Percentiles rank a stretch among this genome's conserved stretches.
Evolutionary conservation across 2,888 invertebrate genomes (phyloP).

Genomic region (Tetragonula carbonaria): DNA sequence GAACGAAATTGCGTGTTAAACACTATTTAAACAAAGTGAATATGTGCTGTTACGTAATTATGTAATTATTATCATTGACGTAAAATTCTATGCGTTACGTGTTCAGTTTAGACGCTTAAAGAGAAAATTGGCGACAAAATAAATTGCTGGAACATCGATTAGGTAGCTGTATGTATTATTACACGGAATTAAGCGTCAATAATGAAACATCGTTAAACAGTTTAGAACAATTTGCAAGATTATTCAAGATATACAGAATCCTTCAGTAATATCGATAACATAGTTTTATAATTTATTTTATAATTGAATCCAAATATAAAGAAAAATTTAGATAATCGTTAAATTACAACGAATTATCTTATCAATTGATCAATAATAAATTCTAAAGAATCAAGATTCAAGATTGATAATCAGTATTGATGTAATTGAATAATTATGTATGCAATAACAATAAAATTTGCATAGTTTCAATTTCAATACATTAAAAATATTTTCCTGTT

Average conservation of each 20-base stretch:
- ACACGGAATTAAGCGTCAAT: slow-evolving; percentile 34
- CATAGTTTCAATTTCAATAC: background rate
- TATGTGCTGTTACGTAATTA: background rate
- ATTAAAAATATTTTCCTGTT: background rate
- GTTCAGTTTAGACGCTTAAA: background rate
- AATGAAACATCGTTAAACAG: slow-evolving; percentile 32
- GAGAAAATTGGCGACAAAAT: slow-evolving; percentile 25
- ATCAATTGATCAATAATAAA: background rate
- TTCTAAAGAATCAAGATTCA: background rate
- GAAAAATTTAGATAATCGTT: slow-evolving; percentile 19
- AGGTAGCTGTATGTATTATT: background rate
- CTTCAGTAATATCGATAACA: slow-evolving; percentile 33
- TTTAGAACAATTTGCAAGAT: background rate
- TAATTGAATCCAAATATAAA: slow-evolving; percentile 19
- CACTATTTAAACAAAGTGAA: background rate
- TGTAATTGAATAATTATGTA: background rate
- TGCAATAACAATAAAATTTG: background rate
- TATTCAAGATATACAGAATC: slow-evolving; percentile 24
- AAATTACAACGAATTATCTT: background rate
- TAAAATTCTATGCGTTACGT: background rate
- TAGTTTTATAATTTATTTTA: background rate
- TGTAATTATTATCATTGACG: background rate
- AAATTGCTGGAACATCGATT: slow-evolving; percentile 11
- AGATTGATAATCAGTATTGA: slow-evolving; percentile 1
- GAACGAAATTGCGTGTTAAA: background rate